Evolutionary conservation across 2,888 invertebrate genomes (phyloP), one percentile per base, ranked within the genome.

Genomic region (Macrophya annulata): DNA sequence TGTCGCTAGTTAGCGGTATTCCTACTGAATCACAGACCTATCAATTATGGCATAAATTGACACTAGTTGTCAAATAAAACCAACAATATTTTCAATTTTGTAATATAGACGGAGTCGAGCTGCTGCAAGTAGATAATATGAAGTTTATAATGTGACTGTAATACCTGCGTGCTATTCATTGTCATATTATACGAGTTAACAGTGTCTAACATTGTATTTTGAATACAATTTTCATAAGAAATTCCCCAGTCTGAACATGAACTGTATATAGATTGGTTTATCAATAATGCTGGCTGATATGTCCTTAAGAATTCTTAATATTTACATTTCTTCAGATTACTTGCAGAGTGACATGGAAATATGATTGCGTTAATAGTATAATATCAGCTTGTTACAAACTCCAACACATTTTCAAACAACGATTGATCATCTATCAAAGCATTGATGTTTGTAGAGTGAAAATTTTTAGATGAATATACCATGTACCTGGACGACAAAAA

Each of bases 11-110:
- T 88, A 65, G 51, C 82, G 9, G 45, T 85, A 48, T 82, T 85
- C 82, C 82, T 21, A 72, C 72, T 88, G 88, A 90, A 91, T 90
- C 90, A 90, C 89, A 90, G 89, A 89, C 90, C 88, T 87, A 87
- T 89, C 85, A 82, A 84, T 79, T 83, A 59, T 59, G 40, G 87
- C 88, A 88, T 87, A 88, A 88, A 87, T 88, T 90, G 89, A 87
- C 89, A 90, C 87, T 90, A 89, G 89, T 87, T 90, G 89, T 90
- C 89, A 90, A 89, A 88, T 68, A 90, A 87, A 89, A 88, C 88
- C 87, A 89, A 88, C 88, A 91, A 88, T 89, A 90, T 90, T 90
- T 89, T 89, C 88, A 90, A 90, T 90, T 89, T 91, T 91, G 90
- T 91, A 89, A 91, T 90, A 91, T 89, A 88, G 59, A 84, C 37